A percentile compares a stretch with the other conserved stretches of the same genome.
Conservation (phyloP, 2,113 vertebrate species). For the Cololabis saira region DNA sequence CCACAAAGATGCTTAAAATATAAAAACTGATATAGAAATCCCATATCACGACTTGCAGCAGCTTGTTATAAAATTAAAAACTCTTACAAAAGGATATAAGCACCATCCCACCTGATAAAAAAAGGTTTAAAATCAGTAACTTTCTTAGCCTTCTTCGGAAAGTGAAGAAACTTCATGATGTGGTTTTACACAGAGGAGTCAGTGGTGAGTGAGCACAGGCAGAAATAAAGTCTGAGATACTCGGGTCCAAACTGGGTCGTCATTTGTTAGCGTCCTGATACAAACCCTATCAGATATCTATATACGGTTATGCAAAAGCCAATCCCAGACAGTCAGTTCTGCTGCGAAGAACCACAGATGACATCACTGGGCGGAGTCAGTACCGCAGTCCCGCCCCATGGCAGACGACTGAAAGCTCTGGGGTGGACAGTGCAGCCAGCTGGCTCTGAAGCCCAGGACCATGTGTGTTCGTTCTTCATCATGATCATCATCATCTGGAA, state of each 20-base stretch:
- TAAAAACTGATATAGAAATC: conserved; percentile 20
- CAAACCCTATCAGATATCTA: conserved; percentile 2
- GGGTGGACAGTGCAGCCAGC: conserved; percentile 71
- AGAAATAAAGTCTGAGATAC: conserved; percentile 21
- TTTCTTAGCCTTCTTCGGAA: background rate
- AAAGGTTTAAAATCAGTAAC: conserved; percentile 34
- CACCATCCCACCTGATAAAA: conserved; percentile 41
- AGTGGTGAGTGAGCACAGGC: conserved; percentile 6
- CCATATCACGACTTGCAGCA: conserved; percentile 3
- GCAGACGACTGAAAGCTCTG: conserved; percentile 67
- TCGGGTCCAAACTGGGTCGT: conserved; percentile 18
- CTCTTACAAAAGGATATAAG: background rate
- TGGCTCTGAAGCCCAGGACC: conserved; percentile 66
- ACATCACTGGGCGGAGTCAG: conserved; percentile 67
- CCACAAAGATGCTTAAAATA: conserved; percentile 7
- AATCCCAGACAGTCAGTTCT: conserved; percentile 61
- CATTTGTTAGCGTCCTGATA: conserved; percentile 25
- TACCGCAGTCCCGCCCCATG: conserved; percentile 60
- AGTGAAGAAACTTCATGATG: background rate
- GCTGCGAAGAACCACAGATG: conserved; percentile 65
- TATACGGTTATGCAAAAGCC: conserved; percentile 4
- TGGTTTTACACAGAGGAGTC: background rate
- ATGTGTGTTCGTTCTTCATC: conserved; percentile 54
- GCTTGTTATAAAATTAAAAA: conserved; percentile 5
- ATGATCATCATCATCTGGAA: conserved; percentile 77